phyloP scores from a whole-genome alignment of 2,888 invertebrate species.

The Trissonchulus latispiculum region DNA sequence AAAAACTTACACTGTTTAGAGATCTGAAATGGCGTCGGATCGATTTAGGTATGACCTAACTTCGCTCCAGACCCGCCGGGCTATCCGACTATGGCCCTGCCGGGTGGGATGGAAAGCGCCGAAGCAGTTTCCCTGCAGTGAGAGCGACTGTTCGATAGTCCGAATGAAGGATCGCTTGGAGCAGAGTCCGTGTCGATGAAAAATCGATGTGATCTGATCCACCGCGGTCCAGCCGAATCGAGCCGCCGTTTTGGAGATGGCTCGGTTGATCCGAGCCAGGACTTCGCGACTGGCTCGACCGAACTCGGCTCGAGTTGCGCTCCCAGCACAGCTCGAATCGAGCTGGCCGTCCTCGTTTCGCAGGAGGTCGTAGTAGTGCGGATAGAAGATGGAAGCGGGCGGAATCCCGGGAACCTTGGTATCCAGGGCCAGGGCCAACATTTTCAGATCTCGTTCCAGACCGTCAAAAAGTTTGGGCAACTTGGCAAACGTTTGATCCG shows the following conservation, averaged over 20 bases:
- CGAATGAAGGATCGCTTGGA: slow-evolving; percentile 31
- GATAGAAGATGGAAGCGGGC: slow-evolving; percentile 27
- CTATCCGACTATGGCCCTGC: slow-evolving; percentile 30
- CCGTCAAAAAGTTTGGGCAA: background rate
- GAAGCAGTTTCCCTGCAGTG: slow-evolving; percentile 30
- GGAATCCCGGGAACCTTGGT: background rate
- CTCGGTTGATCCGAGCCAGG: slow-evolving; percentile 29
- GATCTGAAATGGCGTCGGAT: too few species aligned
- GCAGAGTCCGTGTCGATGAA: slow-evolving; percentile 32
- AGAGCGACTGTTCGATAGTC: background rate
- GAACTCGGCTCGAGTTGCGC: slow-evolving; percentile 23
- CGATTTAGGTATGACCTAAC: too few species aligned
- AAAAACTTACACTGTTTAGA: too few species aligned
- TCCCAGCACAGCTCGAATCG: slow-evolving; percentile 31
- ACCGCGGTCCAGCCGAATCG: slow-evolving; percentile 32
- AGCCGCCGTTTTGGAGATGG: slow-evolving; percentile 28
- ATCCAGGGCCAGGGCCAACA: slow-evolving; percentile 17
- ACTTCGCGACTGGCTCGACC: slow-evolving; percentile 30
- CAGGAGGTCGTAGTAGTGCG: slow-evolving; percentile 35
- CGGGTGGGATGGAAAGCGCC: slow-evolving; percentile 36
- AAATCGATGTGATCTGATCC: slow-evolving; percentile 28
- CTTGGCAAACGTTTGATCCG: background rate
- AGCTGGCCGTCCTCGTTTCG: slow-evolving; percentile 33
- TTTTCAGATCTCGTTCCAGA: slow-evolving; percentile 20
- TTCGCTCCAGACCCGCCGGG: slow-evolving; percentile 29